phyloP scores from a whole-genome alignment of 2,113 vertebrate genomes.

The Pelusios castaneus region DNA sequence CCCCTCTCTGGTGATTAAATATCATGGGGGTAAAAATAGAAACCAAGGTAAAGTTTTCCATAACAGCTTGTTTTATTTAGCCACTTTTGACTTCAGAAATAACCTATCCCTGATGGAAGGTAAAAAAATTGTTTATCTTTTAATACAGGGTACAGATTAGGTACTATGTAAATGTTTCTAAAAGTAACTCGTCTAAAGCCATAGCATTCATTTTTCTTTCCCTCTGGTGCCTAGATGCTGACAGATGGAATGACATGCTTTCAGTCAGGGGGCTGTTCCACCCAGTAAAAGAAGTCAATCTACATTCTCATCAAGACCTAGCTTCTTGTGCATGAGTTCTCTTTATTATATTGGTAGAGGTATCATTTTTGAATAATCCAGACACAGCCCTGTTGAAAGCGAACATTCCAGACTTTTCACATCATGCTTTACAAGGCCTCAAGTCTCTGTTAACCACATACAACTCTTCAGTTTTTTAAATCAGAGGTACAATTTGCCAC shows the following conservation, averaged over 20 bases:
- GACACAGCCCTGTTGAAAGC: neutral
- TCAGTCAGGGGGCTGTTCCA: constrained; percentile 66
- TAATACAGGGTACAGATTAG: constrained; percentile 41
- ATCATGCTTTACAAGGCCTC: neutral
- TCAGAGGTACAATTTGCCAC: constrained; percentile 12
- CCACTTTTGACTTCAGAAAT: constrained; percentile 16
- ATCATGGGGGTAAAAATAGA: neutral
- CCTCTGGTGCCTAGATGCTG: constrained; percentile 19
- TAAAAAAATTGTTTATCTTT: neutral
- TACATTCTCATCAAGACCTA: constrained; percentile 68
- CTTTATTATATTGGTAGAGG: constrained; percentile 46
- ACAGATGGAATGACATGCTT: constrained; percentile 63
- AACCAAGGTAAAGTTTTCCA: neutral
- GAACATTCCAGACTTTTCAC: neutral
- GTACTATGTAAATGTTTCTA: constrained; percentile 18
- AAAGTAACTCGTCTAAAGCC: constrained; percentile 52
- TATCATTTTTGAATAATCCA: constrained; percentile 23
- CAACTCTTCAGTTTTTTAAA: constrained; percentile 26
- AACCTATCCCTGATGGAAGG: neutral
- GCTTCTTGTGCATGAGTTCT: constrained; percentile 40
- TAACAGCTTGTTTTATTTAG: constrained; percentile 10
- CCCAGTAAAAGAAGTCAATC: constrained; percentile 67
- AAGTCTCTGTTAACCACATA: neutral
- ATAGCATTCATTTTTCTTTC: constrained; percentile 44
- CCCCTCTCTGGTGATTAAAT: neutral